Evolutionary conservation across 2,888 invertebrate species (phyloP), one percentile per base, ranked within the genome.

Genomic region (Melanotus villosus): DNA sequence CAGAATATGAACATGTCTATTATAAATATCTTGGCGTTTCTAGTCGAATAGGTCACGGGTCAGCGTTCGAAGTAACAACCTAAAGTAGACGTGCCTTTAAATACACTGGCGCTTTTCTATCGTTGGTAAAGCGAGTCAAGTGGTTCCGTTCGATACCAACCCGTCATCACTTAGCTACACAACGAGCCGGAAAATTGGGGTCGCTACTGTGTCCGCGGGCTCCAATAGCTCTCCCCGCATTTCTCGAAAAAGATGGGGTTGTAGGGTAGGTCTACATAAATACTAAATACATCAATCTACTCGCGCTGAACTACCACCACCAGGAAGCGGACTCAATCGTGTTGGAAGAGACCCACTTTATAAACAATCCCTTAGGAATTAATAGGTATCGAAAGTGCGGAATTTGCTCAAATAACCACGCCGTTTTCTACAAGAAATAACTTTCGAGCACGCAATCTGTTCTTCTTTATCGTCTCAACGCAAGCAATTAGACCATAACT

Each of bases 121-220:
- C 60, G 68, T 63, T 67, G 45, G 63, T 59, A 71, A 68, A 68
- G 68, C 60, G 60, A 68, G 68, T 68, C 68, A 65, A 71, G 72
- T 71, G 72, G 74, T 73, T 74, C 77, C 74, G 76, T 78, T 75
- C 78, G 77, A 77, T 74, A 75, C 72, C 65, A 74, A 73, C 73
- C 77, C 78, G 80, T 79, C 80, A 82, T 81, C 81, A 80, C 80
- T 81, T 81, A 80, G 80, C 74, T 77, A 78, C 80, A 80, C 80
- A 82, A 81, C 82, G 80, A 80, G 78, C 79, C 78, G 80, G 81
- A 82, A 82, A 82, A 82, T 82, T 81, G 78, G 77, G 77, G 75
- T 74, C 76, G 73, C 73, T 68, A 71, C 73, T 72, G 68, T 73
- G 70, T 67, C 66, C 70, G 70, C 63, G 47, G 57, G 41, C 70